Evolutionary conservation across 2,888 invertebrate genomes (phyloP).

Genomic region (Clepsis dumicolana): DNA sequence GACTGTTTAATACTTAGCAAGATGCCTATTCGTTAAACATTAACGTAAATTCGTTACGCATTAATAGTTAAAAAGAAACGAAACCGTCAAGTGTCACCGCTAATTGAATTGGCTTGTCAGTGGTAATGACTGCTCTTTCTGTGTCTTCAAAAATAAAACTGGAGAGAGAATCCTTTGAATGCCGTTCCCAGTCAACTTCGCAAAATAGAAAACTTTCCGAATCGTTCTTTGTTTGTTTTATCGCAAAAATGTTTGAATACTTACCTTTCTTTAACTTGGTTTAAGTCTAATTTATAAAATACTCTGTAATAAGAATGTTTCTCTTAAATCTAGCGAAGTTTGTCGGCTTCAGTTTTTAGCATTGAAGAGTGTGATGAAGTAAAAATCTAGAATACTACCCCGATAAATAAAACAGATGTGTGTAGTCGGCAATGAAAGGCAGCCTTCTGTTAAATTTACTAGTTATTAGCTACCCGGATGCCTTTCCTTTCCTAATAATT

Average conservation of each 20-base stretch:
- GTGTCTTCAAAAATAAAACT: constrained; percentile 9
- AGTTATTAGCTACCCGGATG: no score
- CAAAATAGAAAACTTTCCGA: constrained; percentile 24
- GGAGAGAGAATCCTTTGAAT: constrained; percentile 5
- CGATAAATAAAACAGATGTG: no score
- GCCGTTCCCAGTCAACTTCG: not conserved
- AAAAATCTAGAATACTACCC: no score
- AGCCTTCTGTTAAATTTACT: no score
- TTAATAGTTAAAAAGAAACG: no score
- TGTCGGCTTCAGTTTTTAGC: not conserved
- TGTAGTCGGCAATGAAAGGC: no score
- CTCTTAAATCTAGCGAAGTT: not conserved
- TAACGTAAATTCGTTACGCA: no score
- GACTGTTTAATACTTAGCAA: no score
- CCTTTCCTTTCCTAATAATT: no score
- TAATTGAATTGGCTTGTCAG: no score
- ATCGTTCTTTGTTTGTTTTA: constrained; percentile 5
- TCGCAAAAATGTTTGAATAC: constrained; percentile 29
- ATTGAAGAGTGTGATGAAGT: not conserved
- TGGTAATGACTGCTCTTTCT: not conserved
- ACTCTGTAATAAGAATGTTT: constrained; percentile 10
- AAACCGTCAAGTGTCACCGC: no score
- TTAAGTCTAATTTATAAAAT: constrained; percentile 22
- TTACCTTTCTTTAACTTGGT: constrained; percentile 23
- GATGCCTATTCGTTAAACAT: no score